Conservation (phyloP, 2,113 vertebrate species). For the Lates calcarifer region DNA sequence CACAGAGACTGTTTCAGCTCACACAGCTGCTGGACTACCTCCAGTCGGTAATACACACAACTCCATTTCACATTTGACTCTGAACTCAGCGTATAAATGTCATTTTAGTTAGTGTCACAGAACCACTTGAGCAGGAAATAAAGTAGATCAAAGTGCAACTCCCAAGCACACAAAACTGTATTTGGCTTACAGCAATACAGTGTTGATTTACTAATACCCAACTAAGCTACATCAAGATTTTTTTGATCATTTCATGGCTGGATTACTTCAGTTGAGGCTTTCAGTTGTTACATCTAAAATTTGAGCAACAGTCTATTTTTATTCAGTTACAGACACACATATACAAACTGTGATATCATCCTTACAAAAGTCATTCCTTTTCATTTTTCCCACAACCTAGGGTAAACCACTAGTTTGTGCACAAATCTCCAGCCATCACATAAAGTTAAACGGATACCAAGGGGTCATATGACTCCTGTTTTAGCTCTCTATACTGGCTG, state of each 20-base stretch:
- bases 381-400: neutral
- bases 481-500: constrained; percentile 2
- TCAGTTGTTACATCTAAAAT: constrained; percentile 15
- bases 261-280: neutral
- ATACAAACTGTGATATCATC: neutral
- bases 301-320: neutral
- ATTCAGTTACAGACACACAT: neutral
- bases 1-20: constrained; percentile 95
- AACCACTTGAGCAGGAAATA: neutral
- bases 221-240: too few relatives aligned
- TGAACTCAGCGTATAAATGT: constrained; percentile 5
- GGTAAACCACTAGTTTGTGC: neutral
- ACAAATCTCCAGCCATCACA: neutral
- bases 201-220: constrained; percentile 7
- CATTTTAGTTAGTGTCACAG: neutral
- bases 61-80: constrained; percentile 24
- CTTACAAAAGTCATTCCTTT: neutral
- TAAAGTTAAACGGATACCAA: constrained; percentile 2
- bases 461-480: constrained; percentile 9
- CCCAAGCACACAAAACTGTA: neutral
- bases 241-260: constrained; percentile 10
- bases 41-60: constrained; percentile 88
- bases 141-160: neutral
- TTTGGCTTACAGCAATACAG: neutral
- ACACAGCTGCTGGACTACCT: constrained; percentile 97